Evolutionary conservation across 1,140 invertebrate species (phyloP), one percentile per base, ranked within the genome.

Genomic region (Spodoptera litura): DNA sequence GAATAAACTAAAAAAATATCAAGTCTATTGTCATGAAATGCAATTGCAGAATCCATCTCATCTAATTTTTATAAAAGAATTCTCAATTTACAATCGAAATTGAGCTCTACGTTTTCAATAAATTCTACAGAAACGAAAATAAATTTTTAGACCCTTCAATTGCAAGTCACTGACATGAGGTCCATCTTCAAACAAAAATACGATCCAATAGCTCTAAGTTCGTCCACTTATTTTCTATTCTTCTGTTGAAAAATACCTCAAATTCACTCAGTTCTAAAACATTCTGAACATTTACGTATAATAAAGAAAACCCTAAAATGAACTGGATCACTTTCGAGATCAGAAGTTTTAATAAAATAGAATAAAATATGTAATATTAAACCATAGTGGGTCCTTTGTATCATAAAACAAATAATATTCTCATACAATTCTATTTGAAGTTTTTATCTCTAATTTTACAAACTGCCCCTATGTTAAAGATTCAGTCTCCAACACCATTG

Each of bases 131-230:
- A 56, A 31, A 13, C 52, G 13, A 56, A 71, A 71, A 71, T 71
- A 51, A 35, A 38, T 31, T 56, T 70, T 44, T 9, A 52, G 3
- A 71, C 51, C n/a, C 13, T 35, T 38, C 53, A 25, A 70, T 27
- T 56, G 13, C 51, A 55, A 38, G 68, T 71, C 27, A 71, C n/a
- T 71, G 68, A 71, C 68, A 53, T 71, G 27, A 55, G 25, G 66
- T 53, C 66, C 27, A 70, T 12, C 9, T 11, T 49, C 38, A 31
- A 49, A 53, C 52, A 31, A 12, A 13, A 70, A 70, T 70, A 70
- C 38, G 66, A 70, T 70, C 52, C 49, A 49, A 52, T 51, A n/a
- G 44, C 52, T 70, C 25, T 20, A 12, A 70, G 12, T 70, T 70
- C 49, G 27, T 70, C 66, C 66, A 70, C 66, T 49, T 70, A 70